Conservation (phyloP, 2,797 vertebrate genomes). For the Pangasius macronema region DNA sequence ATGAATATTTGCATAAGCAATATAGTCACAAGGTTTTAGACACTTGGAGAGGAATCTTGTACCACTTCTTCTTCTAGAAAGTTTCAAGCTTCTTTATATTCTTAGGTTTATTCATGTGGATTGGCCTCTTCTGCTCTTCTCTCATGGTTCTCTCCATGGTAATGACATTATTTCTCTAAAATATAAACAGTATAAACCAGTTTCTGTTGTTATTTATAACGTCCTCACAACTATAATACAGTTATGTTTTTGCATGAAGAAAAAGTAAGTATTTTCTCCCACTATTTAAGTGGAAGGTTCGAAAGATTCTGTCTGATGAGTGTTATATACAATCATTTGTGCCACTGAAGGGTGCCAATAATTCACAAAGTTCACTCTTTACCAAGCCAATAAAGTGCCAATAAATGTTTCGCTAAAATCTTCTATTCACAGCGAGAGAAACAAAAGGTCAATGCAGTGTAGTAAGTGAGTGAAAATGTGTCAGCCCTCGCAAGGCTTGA, state of each 20-base stretch:
- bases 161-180: too few relatives aligned
- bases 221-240: too few relatives aligned
- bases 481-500: conserved; percentile 65
- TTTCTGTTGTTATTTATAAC: too few relatives aligned
- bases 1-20: neutral
- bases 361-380: neutral
- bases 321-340: neutral
- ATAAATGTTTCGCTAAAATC: neutral
- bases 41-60: neutral
- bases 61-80: neutral
- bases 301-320: neutral
- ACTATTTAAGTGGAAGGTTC: neutral
- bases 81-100: neutral
- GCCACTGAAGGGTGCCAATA: neutral
- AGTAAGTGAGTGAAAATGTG: conserved; percentile 42
- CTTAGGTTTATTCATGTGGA: neutral
- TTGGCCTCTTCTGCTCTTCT: neutral
- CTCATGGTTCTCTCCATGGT: neutral
- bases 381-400: neutral
- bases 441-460: conserved; percentile 21
- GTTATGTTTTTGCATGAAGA: neutral
- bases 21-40: neutral
- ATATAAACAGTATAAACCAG: too few relatives aligned
- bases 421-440: neutral
- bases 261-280: neutral